Conservation (phyloP, 2,888 invertebrate genomes). For the Scelioninae gen. 1 region DNA sequence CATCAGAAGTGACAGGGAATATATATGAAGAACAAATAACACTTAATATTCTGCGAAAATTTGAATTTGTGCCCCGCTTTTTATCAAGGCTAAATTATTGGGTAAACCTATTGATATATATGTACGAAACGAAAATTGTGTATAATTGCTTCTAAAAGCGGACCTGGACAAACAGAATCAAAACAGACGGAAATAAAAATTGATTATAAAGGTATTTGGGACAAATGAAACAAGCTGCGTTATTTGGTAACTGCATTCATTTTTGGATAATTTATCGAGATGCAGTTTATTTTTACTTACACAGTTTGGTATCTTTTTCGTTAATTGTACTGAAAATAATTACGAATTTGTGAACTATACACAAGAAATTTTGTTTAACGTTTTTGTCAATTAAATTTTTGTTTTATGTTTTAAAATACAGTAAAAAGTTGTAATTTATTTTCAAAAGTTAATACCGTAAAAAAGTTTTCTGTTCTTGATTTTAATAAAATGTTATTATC, state of each 20-base stretch:
- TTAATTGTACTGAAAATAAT: background rate
- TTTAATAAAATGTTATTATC: too few relatives aligned
- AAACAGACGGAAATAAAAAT: slow-evolving; percentile 27
- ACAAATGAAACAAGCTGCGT: slow-evolving; percentile 2
- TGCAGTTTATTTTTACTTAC: background rate
- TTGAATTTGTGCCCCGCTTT: background rate
- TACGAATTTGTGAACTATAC: background rate
- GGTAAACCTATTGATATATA: slow-evolving; percentile 11
- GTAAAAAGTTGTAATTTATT: too few relatives aligned
- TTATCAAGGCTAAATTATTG: slow-evolving; percentile 7
- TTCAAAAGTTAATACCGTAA: too few relatives aligned
- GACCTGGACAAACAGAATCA: slow-evolving; percentile 13
- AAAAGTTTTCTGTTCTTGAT: too few relatives aligned
- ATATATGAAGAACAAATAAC: too few relatives aligned
- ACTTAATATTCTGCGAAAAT: background rate
- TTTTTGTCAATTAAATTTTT: background rate
- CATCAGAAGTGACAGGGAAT: background rate
- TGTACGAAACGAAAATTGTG: slow-evolving; percentile 5
- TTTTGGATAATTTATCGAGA: slow-evolving; percentile 16
- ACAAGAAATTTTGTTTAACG: background rate
- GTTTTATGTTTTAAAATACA: too few relatives aligned
- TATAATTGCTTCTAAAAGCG: slow-evolving; percentile 30
- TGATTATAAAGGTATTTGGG: slow-evolving; percentile 15
- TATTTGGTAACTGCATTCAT: slow-evolving; percentile 5
- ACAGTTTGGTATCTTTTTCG: background rate